Evolutionary conservation across 2,888 invertebrate genomes (phyloP).

Genomic region (Eilema caniola): DNA sequence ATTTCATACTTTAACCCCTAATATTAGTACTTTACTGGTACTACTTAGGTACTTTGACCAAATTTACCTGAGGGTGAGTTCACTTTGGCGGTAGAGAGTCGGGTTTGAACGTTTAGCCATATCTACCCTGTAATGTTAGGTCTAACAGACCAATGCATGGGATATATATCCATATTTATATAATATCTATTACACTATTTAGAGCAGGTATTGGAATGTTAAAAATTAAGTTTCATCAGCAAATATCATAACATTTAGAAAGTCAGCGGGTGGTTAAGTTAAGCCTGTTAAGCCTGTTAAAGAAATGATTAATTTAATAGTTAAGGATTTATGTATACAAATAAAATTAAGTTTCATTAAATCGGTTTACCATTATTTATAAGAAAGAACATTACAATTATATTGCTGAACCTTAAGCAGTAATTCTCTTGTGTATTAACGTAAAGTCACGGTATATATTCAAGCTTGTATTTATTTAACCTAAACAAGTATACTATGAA

Average conservation of each 20-base stretch:
- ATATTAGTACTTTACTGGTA: too few relatives aligned
- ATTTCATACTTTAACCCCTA: too few relatives aligned
- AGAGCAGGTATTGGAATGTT: neutral
- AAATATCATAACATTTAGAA: neutral
- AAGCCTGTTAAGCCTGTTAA: too few relatives aligned
- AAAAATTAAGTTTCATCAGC: neutral
- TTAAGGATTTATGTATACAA: neutral
- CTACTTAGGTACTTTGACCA: too few relatives aligned
- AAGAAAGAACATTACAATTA: neutral
- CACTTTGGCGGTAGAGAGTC: too few relatives aligned
- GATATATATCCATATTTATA: too few relatives aligned
- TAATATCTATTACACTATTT: too few relatives aligned
- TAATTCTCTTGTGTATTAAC: neutral
- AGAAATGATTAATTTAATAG: neutral
- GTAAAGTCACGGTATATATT: constrained; percentile 1
- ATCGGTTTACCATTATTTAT: neutral
- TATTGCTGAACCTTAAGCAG: neutral
- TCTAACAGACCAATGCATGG: neutral
- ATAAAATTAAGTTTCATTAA: neutral
- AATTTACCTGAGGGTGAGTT: too few relatives aligned
- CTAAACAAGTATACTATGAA: neutral
- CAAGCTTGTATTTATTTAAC: neutral
- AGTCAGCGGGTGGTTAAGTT: neutral
- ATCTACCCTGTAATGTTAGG: neutral
- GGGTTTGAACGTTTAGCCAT: too few relatives aligned